Percentiles rank a stretch among this genome's conserved stretches.
Evolutionary conservation across 2,888 invertebrate genomes (phyloP).

Genomic region (Aleiodes leptofemur): DNA sequence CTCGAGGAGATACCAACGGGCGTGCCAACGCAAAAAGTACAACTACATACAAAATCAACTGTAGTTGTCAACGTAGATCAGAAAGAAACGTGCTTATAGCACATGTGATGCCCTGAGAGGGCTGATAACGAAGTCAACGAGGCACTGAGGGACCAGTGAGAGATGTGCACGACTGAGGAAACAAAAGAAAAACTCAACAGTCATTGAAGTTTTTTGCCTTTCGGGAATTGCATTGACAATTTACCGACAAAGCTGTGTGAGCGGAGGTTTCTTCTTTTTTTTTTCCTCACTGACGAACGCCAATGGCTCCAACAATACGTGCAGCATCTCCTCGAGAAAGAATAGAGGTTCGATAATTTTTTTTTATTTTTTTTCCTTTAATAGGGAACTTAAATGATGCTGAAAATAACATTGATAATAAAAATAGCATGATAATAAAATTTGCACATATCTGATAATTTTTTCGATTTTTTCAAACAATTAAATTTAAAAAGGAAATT

Average conservation of each 20-base stretch:
- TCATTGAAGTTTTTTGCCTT: constrained; percentile 39
- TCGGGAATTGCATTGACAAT: constrained; percentile 7
- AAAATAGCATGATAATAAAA: no score
- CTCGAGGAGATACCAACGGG: constrained; percentile 73
- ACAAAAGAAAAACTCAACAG: constrained; percentile 22
- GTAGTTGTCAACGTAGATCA: constrained; percentile 68
- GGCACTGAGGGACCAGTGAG: constrained; percentile 44
- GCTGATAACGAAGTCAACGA: constrained; percentile 52
- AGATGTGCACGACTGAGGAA: constrained; percentile 1
- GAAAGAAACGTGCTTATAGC: constrained; percentile 73
- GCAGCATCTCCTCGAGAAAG: constrained; percentile 12
- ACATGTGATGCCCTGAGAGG: constrained; percentile 64
- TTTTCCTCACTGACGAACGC: constrained; percentile 8
- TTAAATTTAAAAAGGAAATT: no score
- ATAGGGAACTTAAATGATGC: no score
- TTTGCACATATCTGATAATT: no score
- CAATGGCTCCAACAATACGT: constrained; percentile 2
- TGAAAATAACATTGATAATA: no score
- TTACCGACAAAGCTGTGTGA: constrained; percentile 13
- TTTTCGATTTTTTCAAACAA: no score
- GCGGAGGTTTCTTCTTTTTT: constrained; percentile 16
- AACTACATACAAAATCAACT: constrained; percentile 65
- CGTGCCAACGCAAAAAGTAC: constrained; percentile 67
- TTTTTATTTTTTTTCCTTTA: not conserved
- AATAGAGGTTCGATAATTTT: constrained; percentile 46